Evolutionary conservation across 2,888 invertebrate species (phyloP), one percentile per base, ranked within the genome.

Genomic region (Diarsia mendica): DNA sequence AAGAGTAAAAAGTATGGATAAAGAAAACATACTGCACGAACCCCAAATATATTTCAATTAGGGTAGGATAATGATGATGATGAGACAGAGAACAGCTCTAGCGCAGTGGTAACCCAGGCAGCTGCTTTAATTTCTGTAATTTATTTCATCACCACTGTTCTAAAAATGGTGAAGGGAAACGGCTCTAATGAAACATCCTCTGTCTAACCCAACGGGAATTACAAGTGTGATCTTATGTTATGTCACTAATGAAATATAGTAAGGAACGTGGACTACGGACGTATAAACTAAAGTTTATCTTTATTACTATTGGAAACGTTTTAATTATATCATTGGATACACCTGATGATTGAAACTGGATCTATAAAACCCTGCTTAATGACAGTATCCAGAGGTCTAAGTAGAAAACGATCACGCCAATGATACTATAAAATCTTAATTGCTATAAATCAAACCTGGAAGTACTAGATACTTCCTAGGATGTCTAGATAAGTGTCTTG

Each of bases 381-480:
- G 58, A 67, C 49, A 53, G 65, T 67, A 75, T 82, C 28, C 75
- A 61, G 18, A 58, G 10, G 53, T 58, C 64, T 20, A 39, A 20
- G 65, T 61, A 33, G 63, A 68, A 72, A 63, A 72, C 55, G 46
- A 61, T 28, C 72, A 64, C 33, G 28, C 66, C 72, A 73, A 77
- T 70, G 72, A 58, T 63, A 53, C 73, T 71, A 71, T 84, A 75
- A 77, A 80, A 77, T 76, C 46, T 72, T 65, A 73, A 39, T 39
- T 64, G 61, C 28, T 74, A 64, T 81, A 83, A 80, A 84, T 78
- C 68, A 77, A 23, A 55, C 20, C 51, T 58, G 28, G 61, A 6
- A 33, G 49, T 53, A 20, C 33, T 49, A 8, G 28, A 8, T 55
- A 53, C 60, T 53, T 61, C 18, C 10, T 39, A 61, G 0, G n/a